Conservation (phyloP, 1,140 invertebrate species). For the Trichogramma pretiosum region DNA sequence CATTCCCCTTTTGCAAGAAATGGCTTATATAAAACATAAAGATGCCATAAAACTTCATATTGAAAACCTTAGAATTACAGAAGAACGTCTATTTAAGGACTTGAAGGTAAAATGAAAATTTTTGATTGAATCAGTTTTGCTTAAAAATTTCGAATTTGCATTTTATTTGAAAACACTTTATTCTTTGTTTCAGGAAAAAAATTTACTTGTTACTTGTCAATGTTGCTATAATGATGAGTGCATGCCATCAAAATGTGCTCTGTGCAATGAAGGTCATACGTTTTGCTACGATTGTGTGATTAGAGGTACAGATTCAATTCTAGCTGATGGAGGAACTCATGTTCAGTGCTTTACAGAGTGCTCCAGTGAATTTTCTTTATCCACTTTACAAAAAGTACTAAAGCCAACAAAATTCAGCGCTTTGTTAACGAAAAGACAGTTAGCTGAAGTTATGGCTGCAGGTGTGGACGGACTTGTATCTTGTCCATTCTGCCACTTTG, state of each 20-base stretch:
- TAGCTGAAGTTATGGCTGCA: constrained; percentile 52
- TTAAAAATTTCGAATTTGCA: constrained; percentile 5
- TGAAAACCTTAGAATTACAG: constrained; percentile 27
- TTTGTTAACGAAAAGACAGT: constrained; percentile 46
- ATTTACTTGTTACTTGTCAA: constrained; percentile 41
- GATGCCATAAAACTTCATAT: constrained; percentile 37
- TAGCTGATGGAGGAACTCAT: constrained; percentile 47
- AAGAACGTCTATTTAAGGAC: constrained; percentile 29
- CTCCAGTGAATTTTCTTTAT: constrained; percentile 39
- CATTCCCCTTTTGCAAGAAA: constrained; percentile 41
- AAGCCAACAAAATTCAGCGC: constrained; percentile 48
- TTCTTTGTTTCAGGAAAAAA: constrained; percentile 29
- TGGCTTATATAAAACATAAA: constrained; percentile 44
- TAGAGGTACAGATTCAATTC: constrained; percentile 42
- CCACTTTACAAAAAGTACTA: constrained; percentile 45
- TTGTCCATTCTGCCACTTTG: constrained; percentile 59
- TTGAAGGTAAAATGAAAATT: constrained; percentile 21
- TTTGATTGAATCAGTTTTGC: neutral
- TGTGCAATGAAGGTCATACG: constrained; percentile 49
- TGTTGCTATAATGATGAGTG: constrained; percentile 56
- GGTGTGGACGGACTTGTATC: constrained; percentile 53
- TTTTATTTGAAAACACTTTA: constrained; percentile 7
- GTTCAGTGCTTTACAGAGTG: constrained; percentile 48
- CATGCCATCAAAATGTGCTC: constrained; percentile 49
- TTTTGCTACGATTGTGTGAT: constrained; percentile 54